These are phyloP conservation scores for Brachionus rubens DNA, from an alignment of 1,140 invertebrate species.

Conservation along the genomic window DNA sequence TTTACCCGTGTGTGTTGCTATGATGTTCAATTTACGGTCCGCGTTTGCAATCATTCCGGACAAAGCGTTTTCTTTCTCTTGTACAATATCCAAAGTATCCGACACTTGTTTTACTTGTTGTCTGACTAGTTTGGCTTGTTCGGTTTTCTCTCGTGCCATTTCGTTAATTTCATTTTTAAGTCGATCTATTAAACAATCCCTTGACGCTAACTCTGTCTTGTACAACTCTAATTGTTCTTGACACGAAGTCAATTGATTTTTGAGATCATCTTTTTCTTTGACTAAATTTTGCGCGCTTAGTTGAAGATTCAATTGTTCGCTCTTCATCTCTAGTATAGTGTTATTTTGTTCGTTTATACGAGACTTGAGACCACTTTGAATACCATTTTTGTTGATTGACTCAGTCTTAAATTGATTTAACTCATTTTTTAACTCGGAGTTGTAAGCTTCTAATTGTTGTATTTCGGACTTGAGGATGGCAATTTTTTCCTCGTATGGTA, in stretches of 20 bases:
- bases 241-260: neutral
- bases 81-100: slow-evolving; percentile 23
- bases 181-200: slow-evolving; percentile 7
- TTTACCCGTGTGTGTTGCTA: neutral
- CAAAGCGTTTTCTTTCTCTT: slow-evolving; percentile 40
- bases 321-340: slow-evolving; percentile 41
- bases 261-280: slow-evolving; percentile 41
- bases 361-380: slow-evolving; percentile 18
- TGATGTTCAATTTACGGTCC: slow-evolving; percentile 20
- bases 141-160: neutral
- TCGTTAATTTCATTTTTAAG: slow-evolving; percentile 3
- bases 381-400: slow-evolving; percentile 21
- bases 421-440: slow-evolving; percentile 40
- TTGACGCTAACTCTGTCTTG: neutral
- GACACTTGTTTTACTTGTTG: slow-evolving; percentile 41
- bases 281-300: neutral
- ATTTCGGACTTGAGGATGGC: slow-evolving; percentile 13
- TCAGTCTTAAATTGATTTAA: slow-evolving; percentile 33
- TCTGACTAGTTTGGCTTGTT: slow-evolving; percentile 3
- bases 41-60: slow-evolving; percentile 32
- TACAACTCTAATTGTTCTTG: neutral
- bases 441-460: slow-evolving; percentile 12
- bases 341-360: slow-evolving; percentile 38
- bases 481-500: slow-evolving; percentile 38
- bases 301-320: slow-evolving; percentile 18